Evolutionary conservation across 2,797 vertebrate species (phyloP).

Genomic region (Rhabdomys pumilio): DNA sequence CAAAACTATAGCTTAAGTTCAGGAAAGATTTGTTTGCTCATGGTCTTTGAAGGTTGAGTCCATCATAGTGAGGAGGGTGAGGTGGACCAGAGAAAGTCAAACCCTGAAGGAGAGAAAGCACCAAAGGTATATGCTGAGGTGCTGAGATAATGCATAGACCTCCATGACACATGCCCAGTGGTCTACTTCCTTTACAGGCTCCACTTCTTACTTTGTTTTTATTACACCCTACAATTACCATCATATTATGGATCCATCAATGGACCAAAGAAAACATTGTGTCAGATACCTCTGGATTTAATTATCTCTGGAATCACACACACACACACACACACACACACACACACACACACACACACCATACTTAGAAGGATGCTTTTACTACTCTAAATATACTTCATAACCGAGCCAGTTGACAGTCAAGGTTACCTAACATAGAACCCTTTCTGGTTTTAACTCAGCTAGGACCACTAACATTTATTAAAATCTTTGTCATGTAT

Average conservation of each 20-base stretch:
- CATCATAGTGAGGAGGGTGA: no score
- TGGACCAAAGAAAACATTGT: background rate
- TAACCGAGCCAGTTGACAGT: background rate
- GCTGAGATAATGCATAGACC: background rate
- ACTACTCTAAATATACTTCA: background rate
- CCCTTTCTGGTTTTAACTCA: background rate
- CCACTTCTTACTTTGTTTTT: background rate
- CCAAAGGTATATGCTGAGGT: background rate
- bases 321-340: no score
- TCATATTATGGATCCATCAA: background rate
- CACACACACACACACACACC: no score
- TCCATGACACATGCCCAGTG: no score
- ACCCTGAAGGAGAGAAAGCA: background rate
- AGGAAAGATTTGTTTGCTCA: background rate
- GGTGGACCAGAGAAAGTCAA: background rate
- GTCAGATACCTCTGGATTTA: background rate
- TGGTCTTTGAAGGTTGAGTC: background rate
- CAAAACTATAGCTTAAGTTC: background rate
- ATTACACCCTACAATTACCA: background rate
- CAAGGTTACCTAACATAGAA: background rate
- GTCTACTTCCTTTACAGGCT: background rate
- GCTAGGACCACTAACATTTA: background rate
- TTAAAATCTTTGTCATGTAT: background rate
- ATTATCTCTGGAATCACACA: background rate
- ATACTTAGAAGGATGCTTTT: background rate